These are phyloP conservation scores for Mungos mungo DNA, from an alignment of 2,113 vertebrate species.

Conservation along the genomic window DNA sequence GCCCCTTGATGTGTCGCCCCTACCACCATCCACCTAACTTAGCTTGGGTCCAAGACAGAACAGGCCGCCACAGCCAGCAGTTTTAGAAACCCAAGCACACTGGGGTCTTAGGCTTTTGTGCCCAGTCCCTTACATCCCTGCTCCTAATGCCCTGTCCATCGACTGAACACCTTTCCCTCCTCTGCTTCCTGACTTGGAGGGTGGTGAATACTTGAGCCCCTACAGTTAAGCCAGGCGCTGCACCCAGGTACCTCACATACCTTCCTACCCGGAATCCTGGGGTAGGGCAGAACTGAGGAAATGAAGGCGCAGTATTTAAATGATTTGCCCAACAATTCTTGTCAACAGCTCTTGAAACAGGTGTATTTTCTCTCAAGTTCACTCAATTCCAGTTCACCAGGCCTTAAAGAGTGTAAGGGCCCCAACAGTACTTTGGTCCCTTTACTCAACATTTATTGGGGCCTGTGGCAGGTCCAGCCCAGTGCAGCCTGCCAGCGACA, in stretches of 20 bases:
- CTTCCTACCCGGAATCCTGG: not conserved
- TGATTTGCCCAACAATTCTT: not conserved
- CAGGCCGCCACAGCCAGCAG: too few relatives aligned
- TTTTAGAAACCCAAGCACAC: not conserved
- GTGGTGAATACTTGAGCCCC: not conserved
- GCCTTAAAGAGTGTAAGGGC: not conserved
- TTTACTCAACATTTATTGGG: not conserved
- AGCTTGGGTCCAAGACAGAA: not conserved
- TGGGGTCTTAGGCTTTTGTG: not conserved
- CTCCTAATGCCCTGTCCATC: not conserved
- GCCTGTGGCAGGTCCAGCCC: not conserved
- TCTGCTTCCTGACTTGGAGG: not conserved
- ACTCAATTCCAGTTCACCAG: not conserved
- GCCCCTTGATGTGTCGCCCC: not conserved
- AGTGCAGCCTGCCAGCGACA: not conserved
- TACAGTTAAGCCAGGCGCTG: not conserved
- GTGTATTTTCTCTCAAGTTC: not conserved
- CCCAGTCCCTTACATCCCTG: rapidly evolving
- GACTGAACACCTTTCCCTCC: not conserved
- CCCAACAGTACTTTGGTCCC: not conserved
- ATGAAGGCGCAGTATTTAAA: not conserved
- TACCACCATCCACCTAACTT: rapidly evolving
- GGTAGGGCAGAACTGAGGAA: not conserved
- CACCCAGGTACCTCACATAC: not conserved
- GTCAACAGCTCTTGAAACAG: not conserved